These are phyloP conservation scores for Eriocheir sinensis DNA, from an alignment of 1,140 invertebrate species.

Conservation along the genomic window DNA sequence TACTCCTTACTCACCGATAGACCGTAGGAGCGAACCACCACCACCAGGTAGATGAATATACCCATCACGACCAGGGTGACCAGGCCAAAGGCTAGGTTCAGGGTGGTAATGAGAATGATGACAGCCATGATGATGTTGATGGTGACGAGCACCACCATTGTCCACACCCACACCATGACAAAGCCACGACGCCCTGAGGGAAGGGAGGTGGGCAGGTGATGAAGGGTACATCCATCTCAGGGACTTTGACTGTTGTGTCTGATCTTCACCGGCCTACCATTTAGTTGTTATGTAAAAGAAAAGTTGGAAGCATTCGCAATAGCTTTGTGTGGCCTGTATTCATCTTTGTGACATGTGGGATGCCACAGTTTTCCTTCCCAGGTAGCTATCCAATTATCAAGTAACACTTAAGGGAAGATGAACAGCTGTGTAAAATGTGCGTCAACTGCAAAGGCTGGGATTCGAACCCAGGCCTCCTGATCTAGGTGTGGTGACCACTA, in stretches of 20 bases:
- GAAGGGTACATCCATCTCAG: not conserved
- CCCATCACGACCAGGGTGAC: constrained; percentile 48
- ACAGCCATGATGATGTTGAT: constrained; percentile 58
- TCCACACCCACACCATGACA: constrained; percentile 65
- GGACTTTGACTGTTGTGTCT: not conserved
- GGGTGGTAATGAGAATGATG: constrained; percentile 46
- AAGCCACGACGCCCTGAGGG: constrained; percentile 38
- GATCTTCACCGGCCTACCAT: not conserved
- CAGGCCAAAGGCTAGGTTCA: constrained; percentile 32
- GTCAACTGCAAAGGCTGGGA: too few species aligned
- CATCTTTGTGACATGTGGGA: not conserved
- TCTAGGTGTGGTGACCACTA: too few species aligned
- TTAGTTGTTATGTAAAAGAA: not conserved
- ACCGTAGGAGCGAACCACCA: constrained; percentile 65
- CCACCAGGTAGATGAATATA: constrained; percentile 36
- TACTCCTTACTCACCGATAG: constrained; percentile 29
- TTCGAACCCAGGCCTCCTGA: too few species aligned
- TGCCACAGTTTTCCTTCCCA: too few species aligned
- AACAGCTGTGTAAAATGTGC: too few species aligned
- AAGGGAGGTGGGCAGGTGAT: not conserved
- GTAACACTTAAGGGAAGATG: too few species aligned
- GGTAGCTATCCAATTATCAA: too few species aligned
- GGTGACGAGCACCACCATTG: constrained; percentile 30
- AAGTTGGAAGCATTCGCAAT: not conserved
- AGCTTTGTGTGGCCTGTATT: not conserved